These are phyloP conservation scores for Grantiella picta DNA, from an alignment of 2,113 vertebrate genomes.

Conservation along the genomic window DNA sequence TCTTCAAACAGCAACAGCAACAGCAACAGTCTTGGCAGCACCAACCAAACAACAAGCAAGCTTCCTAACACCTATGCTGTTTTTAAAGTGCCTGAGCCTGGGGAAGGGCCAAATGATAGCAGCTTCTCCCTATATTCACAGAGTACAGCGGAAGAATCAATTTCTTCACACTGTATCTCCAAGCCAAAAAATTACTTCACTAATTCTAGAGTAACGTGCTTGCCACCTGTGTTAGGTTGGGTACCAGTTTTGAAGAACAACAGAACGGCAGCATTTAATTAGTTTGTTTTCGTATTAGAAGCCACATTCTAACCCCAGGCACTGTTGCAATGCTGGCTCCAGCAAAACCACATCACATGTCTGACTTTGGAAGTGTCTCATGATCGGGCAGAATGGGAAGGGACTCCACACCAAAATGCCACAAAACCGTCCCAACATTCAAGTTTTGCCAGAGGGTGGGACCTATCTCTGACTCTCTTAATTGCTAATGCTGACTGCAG, in stretches of 20 bases:
- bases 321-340: accelerated
- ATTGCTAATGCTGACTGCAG: neutral
- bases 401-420: neutral
- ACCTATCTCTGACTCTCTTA: neutral
- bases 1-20: neutral
- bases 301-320: neutral
- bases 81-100: neutral
- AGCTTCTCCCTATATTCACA: neutral
- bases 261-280: neutral
- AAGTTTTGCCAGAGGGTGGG: neutral
- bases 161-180: neutral
- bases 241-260: neutral
- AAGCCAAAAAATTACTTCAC: neutral
- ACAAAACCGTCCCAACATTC: neutral
- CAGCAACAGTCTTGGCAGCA: neutral
- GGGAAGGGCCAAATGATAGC: neutral
- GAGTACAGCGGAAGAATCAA: accelerated
- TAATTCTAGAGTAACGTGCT: neutral
- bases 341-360: neutral
- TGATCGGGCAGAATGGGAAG: neutral
- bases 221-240: neutral
- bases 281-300: neutral
- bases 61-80: neutral
- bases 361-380: neutral
- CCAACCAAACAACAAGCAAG: neutral